Percentiles rank a stretch among this genome's conserved stretches.
These are phyloP conservation scores for Lamellibrachia columna DNA, from an alignment of 2,888 invertebrate species.

Conservation along the genomic window DNA sequence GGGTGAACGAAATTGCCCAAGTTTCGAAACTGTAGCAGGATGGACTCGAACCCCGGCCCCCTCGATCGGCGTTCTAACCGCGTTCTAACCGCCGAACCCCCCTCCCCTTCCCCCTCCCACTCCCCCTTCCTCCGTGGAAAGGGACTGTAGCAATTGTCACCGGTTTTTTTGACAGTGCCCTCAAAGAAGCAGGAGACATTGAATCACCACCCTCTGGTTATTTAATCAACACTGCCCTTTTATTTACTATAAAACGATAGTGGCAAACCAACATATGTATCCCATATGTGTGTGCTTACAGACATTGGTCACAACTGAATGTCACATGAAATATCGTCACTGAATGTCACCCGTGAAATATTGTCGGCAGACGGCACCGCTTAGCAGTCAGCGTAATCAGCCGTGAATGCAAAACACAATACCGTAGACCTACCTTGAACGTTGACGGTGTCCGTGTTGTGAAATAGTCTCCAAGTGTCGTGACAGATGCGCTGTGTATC, in stretches of 20 bases:
- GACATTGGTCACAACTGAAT: neutral
- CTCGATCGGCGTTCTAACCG: no score
- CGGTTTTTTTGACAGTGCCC: neutral
- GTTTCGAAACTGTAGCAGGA: no score
- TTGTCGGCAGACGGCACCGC: neutral
- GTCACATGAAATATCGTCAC: neutral
- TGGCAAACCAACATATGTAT: neutral
- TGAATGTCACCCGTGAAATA: neutral
- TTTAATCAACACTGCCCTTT: neutral
- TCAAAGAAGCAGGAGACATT: neutral
- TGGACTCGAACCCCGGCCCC: no score
- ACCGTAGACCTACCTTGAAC: neutral
- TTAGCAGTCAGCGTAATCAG: neutral
- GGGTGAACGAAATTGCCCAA: no score
- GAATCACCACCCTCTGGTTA: neutral
- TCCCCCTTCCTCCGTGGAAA: no score
- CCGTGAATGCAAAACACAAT: neutral
- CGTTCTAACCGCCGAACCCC: no score
- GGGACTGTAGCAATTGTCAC: neutral
- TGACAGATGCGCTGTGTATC: neutral
- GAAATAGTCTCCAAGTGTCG: neutral
- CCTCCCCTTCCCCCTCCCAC: no score
- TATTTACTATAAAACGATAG: neutral
- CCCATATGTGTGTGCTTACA: neutral
- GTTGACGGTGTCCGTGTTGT: neutral